phyloP scores from a whole-genome alignment of 2,888 invertebrate species.

The Notodonta dromedarius region DNA sequence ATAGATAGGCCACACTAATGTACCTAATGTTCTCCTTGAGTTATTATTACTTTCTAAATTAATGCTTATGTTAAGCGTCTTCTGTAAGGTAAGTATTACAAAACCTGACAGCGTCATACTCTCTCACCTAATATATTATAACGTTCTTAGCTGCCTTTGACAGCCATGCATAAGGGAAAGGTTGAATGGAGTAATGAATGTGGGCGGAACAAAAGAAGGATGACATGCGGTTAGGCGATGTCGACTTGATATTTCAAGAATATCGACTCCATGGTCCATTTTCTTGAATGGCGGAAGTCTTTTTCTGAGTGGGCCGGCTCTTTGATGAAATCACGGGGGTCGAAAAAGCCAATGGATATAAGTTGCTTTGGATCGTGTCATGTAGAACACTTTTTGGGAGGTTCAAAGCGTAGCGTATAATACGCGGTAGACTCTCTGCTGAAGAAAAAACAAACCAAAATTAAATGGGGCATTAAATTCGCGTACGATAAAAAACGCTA shows the following conservation, averaged over 20 bases:
- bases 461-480: too few species aligned
- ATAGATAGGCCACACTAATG: too few species aligned
- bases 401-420: too few species aligned
- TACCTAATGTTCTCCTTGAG: not conserved
- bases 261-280: not conserved
- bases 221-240: not conserved
- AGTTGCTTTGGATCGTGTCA: too few species aligned
- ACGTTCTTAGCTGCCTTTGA: not conserved
- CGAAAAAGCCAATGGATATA: too few species aligned
- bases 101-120: constrained; percentile 1
- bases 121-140: constrained; percentile 2
- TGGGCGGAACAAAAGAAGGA: not conserved
- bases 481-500: too few species aligned
- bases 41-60: not conserved
- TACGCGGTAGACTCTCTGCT: too few species aligned
- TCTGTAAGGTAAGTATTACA: not conserved
- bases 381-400: too few species aligned
- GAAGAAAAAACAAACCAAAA: too few species aligned
- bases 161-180: not conserved
- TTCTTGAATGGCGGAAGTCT: too few species aligned
- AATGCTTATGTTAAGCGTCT: not conserved
- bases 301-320: too few species aligned
- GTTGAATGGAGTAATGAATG: constrained; percentile 6
- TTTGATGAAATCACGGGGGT: too few species aligned
- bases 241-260: not conserved